Evolutionary conservation across 2,113 vertebrate species (phyloP), one percentile per base, ranked within the genome.

Genomic region (Calidris pygmaea): DNA sequence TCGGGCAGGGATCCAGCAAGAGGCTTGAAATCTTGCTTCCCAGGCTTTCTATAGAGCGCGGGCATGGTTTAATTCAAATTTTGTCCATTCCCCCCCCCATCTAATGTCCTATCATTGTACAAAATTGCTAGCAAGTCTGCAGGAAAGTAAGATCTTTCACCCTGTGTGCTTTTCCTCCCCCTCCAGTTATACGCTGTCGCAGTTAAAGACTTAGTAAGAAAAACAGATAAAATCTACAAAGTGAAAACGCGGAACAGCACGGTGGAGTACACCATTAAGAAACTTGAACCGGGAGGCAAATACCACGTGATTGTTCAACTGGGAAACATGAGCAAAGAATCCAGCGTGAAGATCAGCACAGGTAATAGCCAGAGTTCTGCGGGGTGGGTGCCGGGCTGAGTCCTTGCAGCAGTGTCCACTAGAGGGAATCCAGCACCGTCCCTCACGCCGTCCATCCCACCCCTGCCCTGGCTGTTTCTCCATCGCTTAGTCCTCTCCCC

Each of bases 301-400:
- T 99, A 99, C 97, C 99, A 98, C 7, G 67, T 99, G 83, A 97
- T 98, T 4, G 98, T 99, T 67, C 99, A 99, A 7, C 98, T 99
- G 81, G 98, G 98, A 75, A 99, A 99, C 96, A 99, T 99, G 99
- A 99, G 99, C 98, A 99, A 99, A 92, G 99, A 99, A 72, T 97
- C 98, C 97, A 99, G 98, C 84, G 94, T 99, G 93, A 99, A 98
- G n/a, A 98, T 99, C n/a, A 99, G 94, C 98, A 99, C 99, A 97
- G 99, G 99, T 98, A 55, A 97, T 60, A 48, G 37, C 7, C 26
- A 21, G 45, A 63, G 43, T 6, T 11, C 37, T 24, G 5, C 47
- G 15, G 45, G 56, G 43, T 10, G 71, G 47, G 59, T 47, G n/a
- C 14, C 7, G 1, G n/a, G n/a, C 30, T 0, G 4, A 48, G 50